Conservation (phyloP, 2,113 vertebrate genomes). For the Limanda limanda region DNA sequence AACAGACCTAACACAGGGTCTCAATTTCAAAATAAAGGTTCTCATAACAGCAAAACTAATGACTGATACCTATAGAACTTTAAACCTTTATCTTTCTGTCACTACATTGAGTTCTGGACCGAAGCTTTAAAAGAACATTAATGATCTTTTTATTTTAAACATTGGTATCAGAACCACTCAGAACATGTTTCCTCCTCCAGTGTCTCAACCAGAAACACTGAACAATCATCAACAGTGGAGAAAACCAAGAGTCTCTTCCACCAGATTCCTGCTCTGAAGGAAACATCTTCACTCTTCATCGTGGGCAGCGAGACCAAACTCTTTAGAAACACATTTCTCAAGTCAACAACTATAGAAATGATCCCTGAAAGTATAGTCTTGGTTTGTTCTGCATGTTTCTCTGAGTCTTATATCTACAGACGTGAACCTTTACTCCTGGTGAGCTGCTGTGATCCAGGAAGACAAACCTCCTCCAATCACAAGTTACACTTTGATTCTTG, state of each 20-base stretch:
- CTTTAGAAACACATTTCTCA: constrained; percentile 44
- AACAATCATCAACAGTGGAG: constrained; percentile 58
- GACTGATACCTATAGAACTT: too few species aligned
- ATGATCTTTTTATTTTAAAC: too few species aligned
- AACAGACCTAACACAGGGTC: too few species aligned
- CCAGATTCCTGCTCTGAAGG: constrained; percentile 55
- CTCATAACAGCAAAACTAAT: too few species aligned
- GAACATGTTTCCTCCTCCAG: constrained; percentile 4
- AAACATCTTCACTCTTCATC: constrained; percentile 45
- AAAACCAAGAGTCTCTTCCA: constrained; percentile 16
- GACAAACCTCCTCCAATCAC: not conserved
- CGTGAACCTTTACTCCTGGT: not conserved
- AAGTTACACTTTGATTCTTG: not conserved
- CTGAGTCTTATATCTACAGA: constrained; percentile 1
- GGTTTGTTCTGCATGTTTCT: not conserved
- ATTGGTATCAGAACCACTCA: not conserved
- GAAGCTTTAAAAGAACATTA: too few species aligned
- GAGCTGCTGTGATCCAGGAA: not conserved
- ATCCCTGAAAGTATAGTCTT: constrained; percentile 56
- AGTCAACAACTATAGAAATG: constrained; percentile 63
- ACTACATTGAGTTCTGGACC: too few species aligned
- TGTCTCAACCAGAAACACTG: not conserved
- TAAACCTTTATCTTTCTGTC: too few species aligned
- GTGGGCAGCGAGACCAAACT: constrained; percentile 45
- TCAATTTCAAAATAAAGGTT: too few species aligned